These are phyloP conservation scores for Cirrhinus mrigala DNA, from an alignment of 2,797 vertebrate species.

Conservation along the genomic window DNA sequence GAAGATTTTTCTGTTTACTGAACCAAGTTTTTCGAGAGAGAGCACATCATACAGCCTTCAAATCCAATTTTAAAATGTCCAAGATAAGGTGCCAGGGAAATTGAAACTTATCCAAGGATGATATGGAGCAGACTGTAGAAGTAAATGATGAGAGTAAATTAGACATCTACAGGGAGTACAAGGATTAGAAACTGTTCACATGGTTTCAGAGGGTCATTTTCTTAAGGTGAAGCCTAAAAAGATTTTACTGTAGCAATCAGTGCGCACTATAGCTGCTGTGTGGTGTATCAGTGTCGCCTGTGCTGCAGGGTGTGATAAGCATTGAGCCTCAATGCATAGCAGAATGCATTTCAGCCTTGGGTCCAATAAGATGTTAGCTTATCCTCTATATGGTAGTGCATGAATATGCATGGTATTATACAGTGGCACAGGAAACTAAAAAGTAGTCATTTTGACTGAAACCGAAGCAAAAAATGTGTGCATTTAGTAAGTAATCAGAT, in stretches of 20 bases:
- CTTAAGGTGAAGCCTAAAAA: constrained; percentile 5
- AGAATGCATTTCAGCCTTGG: constrained; percentile 18
- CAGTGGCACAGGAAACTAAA: neutral
- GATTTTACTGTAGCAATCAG: constrained; percentile 22
- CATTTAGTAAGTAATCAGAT: neutral
- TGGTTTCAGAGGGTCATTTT: neutral
- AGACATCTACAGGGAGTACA: constrained; percentile 1
- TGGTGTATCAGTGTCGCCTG: neutral
- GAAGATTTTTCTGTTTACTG: constrained; percentile 37
- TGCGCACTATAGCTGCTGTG: neutral
- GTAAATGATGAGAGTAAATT: constrained; percentile 20
- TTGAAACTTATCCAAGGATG: constrained; percentile 71
- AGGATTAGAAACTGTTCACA: neutral
- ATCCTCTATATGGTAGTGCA: constrained; percentile 4
- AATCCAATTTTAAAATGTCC: constrained; percentile 75
- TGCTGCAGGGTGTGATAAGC: constrained; percentile 20
- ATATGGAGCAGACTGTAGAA: constrained; percentile 55
- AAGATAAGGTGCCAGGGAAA: constrained; percentile 74
- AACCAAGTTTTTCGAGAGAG: constrained; percentile 42
- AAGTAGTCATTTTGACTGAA: neutral
- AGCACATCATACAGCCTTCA: constrained; percentile 59
- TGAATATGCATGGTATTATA: neutral
- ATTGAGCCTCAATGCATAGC: neutral
- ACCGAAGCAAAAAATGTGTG: neutral
- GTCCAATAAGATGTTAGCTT: neutral